phyloP scores from a whole-genome alignment of 2,113 vertebrate species.

The Nycticebus coucang region DNA sequence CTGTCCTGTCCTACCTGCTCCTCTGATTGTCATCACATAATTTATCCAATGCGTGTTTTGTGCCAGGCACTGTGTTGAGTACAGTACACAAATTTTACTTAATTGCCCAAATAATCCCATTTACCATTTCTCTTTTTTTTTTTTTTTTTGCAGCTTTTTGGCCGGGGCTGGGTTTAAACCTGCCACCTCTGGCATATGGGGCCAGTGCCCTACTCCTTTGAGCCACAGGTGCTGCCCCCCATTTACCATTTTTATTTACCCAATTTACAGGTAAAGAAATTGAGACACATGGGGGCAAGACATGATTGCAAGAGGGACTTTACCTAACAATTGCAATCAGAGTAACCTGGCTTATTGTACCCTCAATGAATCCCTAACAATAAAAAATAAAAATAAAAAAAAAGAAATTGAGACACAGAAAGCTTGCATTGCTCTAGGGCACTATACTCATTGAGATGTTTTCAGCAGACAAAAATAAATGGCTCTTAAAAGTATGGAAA shows the following conservation, averaged over 20 bases:
- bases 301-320: too few relatives aligned
- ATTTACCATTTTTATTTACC: slow-evolving; percentile 36
- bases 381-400: too few relatives aligned
- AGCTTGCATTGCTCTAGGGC: slow-evolving; percentile 1
- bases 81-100: slow-evolving; percentile 13
- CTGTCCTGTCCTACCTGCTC: slow-evolving; percentile 54
- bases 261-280: slow-evolving; percentile 45
- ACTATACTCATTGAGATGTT: background rate
- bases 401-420: slow-evolving; percentile 38
- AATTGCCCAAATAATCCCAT: background rate
- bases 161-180: too few relatives aligned
- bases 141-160: too few relatives aligned
- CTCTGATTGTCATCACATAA: background rate
- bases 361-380: too few relatives aligned
- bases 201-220: too few relatives aligned
- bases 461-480: slow-evolving; percentile 41
- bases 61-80: background rate
- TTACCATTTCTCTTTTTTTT: background rate
- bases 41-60: slow-evolving; percentile 32
- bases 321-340: too few relatives aligned
- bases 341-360: too few relatives aligned
- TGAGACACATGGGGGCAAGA: too few relatives aligned
- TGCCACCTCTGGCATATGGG: too few relatives aligned
- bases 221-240: too few relatives aligned
- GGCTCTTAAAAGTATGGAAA: slow-evolving; percentile 14